phyloP scores from a whole-genome alignment of 2,797 vertebrate genomes.

The Smutsia temminckii region DNA sequence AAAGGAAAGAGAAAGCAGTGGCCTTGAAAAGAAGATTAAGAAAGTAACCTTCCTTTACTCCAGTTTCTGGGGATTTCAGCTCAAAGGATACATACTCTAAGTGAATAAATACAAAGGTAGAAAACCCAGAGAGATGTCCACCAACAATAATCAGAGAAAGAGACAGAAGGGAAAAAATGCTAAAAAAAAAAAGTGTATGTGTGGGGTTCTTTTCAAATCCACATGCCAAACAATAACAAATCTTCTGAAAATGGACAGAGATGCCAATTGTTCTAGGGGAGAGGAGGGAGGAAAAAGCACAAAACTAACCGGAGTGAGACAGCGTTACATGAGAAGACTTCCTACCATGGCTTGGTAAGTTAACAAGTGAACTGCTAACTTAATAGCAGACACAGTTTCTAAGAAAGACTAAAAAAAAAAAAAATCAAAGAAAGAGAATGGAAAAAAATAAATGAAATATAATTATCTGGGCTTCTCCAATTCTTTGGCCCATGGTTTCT shows the following conservation, averaged over 20 bases:
- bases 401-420: neutral
- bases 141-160: neutral
- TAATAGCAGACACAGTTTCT: neutral
- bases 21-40: neutral
- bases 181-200: neutral
- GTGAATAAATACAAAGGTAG: neutral
- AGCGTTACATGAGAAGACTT: neutral
- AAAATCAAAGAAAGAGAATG: neutral
- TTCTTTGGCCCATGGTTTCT: neutral
- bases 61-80: neutral
- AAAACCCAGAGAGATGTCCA: neutral
- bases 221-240: neutral
- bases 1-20: neutral
- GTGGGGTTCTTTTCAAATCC: neutral
- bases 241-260: conserved; percentile 11
- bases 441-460: neutral
- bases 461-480: neutral
- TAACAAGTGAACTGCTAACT: neutral
- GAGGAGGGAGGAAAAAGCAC: neutral
- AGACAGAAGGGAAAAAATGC: neutral
- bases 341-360: neutral
- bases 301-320: neutral
- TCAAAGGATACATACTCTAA: neutral
- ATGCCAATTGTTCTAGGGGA: neutral
- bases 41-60: neutral